Evolutionary conservation across 2,888 invertebrate genomes (phyloP).

Genomic region (Boloria euphrosyne): DNA sequence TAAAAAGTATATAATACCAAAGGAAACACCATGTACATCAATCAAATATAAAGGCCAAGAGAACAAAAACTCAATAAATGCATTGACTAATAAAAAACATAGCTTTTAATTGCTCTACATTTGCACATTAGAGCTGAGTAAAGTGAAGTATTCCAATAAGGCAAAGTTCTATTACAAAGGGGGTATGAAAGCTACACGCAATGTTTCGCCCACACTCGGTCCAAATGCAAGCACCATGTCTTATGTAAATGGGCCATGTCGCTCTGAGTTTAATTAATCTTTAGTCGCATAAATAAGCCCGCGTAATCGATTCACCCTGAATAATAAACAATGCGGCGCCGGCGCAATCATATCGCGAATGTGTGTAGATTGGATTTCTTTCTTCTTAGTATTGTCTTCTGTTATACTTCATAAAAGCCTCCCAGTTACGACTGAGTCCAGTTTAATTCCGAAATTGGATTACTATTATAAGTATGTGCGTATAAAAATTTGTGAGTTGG

Average conservation of each 20-base stretch:
- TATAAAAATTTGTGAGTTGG: too few relatives aligned
- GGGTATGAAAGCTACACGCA: constrained; percentile 35
- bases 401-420: background rate
- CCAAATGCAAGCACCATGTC: constrained; percentile 80
- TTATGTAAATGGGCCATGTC: constrained; percentile 80
- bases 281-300: constrained; percentile 75
- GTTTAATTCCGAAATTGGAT: too few relatives aligned
- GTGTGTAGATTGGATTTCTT: constrained; percentile 32
- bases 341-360: constrained; percentile 45
- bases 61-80: background rate
- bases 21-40: background rate
- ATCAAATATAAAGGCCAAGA: background rate
- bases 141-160: constrained; percentile 32
- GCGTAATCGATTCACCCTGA: constrained; percentile 64
- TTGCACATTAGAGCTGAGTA: constrained; percentile 12
- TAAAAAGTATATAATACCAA: background rate
- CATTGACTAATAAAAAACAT: constrained; percentile 8
- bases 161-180: constrained; percentile 35
- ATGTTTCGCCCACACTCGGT: constrained; percentile 61
- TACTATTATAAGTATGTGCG: too few relatives aligned
- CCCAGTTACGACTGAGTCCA: too few relatives aligned
- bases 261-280: constrained; percentile 78
- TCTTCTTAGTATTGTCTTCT: constrained; percentile 11
- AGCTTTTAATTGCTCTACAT: constrained; percentile 16
- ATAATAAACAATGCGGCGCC: constrained; percentile 61